These are phyloP conservation scores for Dendroctonus valens DNA, from an alignment of 1,140 invertebrate species.

Conservation along the genomic window DNA sequence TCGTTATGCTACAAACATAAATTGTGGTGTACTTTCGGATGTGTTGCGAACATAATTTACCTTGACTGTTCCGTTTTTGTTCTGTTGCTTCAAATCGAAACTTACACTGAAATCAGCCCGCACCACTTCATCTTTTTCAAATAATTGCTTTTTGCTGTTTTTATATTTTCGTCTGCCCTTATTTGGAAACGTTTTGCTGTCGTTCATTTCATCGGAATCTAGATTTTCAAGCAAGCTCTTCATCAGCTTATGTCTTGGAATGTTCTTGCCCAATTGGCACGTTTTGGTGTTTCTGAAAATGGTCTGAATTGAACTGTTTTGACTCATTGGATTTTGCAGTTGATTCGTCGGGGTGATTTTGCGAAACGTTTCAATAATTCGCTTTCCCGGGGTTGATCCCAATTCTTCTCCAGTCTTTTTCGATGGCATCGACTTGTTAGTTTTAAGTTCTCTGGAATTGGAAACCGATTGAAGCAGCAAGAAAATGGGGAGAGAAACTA, in stretches of 20 bases:
- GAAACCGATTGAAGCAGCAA: background rate
- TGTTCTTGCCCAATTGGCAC: conserved; percentile 29
- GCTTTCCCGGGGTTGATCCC: no score
- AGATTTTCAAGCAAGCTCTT: conserved; percentile 33
- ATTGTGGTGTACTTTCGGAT: no score
- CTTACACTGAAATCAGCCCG: background rate
- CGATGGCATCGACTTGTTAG: background rate
- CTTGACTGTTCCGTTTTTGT: no score
- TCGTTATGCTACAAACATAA: no score
- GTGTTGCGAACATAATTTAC: no score
- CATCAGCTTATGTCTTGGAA: conserved; percentile 36
- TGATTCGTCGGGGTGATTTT: background rate
- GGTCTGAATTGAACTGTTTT: conserved; percentile 31
- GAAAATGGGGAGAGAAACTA: background rate
- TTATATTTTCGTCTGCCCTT: conserved; percentile 15
- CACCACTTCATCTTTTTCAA: conserved; percentile 14
- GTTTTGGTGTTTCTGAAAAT: conserved; percentile 27
- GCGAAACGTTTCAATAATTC: background rate
- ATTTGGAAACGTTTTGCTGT: conserved; percentile 1
- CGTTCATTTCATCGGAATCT: conserved; percentile 8
- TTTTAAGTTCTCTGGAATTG: background rate
- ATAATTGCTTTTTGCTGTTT: conserved; percentile 8
- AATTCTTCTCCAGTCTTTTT: background rate
- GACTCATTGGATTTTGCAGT: conserved; percentile 7
- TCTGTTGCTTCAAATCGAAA: no score